Evolutionary conservation across 2,113 vertebrate species (phyloP).

Genomic region (Pseudorhombus dupliciocellatus): DNA sequence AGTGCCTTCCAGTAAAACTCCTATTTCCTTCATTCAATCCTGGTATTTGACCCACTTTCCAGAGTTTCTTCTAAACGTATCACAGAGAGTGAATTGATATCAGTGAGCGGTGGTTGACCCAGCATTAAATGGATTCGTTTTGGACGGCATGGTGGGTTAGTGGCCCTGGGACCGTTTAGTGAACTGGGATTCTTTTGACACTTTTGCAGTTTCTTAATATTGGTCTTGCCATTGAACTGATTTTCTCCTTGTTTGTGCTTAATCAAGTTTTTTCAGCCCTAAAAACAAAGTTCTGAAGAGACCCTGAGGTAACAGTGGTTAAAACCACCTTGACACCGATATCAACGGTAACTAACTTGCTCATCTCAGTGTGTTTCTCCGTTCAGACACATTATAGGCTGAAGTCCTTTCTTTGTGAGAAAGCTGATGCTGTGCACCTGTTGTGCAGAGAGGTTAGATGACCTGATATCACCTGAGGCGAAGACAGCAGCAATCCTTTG

Average conservation of each 20-base stretch:
- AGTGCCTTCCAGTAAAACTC: background rate
- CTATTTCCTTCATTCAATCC: background rate
- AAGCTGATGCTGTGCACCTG: slow-evolving; percentile 37
- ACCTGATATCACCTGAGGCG: background rate
- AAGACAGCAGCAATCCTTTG: too few relatives aligned
- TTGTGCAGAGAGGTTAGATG: slow-evolving; percentile 32
- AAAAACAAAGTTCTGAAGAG: background rate
- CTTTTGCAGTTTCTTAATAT: background rate
- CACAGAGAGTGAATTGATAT: background rate
- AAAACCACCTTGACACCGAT: slow-evolving; percentile 2
- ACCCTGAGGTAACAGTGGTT: background rate
- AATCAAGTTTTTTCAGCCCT: too few relatives aligned
- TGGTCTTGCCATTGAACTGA: background rate
- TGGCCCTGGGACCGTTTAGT: background rate
- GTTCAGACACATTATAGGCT: slow-evolving; percentile 8
- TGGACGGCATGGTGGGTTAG: background rate
- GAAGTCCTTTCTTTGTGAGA: background rate
- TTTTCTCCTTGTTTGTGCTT: background rate
- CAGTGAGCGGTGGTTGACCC: background rate
- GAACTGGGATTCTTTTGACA: background rate
- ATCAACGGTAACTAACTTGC: slow-evolving; percentile 2
- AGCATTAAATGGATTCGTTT: slow-evolving; percentile 13
- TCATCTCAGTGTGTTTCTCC: background rate
- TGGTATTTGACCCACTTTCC: background rate
- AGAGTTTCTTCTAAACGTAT: background rate